phyloP scores from a whole-genome alignment of 2,113 vertebrate genomes.

The Plectropomus leopardus region DNA sequence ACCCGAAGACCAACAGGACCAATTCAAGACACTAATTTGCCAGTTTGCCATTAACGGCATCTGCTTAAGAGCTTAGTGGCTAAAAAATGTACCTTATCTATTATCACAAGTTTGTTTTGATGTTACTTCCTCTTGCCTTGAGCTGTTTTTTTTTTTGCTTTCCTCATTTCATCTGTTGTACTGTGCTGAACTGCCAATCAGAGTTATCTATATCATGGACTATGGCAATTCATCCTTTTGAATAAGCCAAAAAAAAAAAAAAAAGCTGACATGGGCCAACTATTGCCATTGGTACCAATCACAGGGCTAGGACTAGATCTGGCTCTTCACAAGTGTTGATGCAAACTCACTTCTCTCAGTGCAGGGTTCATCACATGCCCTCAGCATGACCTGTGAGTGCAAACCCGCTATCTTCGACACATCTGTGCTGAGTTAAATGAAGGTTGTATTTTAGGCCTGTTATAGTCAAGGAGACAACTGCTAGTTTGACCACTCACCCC shows the following conservation, averaged over 20 bases:
- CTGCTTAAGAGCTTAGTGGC: too few relatives aligned
- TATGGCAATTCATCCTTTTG: too few relatives aligned
- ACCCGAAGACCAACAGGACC: too few relatives aligned
- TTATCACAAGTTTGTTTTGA: too few relatives aligned
- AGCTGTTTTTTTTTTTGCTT: background rate
- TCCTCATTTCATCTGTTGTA: background rate
- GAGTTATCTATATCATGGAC: too few relatives aligned
- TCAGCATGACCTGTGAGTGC: conserved; percentile 59
- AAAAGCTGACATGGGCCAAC: too few relatives aligned
- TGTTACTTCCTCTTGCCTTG: too few relatives aligned
- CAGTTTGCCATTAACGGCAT: too few relatives aligned
- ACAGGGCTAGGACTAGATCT: background rate
- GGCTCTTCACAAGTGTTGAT: background rate
- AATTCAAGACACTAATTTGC: too few relatives aligned
- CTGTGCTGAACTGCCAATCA: too few relatives aligned
- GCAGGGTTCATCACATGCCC: conserved; percentile 57
- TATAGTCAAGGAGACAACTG: conserved; percentile 79
- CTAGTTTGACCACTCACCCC: conserved; percentile 80
- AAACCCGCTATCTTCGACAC: conserved; percentile 70
- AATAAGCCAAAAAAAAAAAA: too few relatives aligned
- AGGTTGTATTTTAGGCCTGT: conserved; percentile 79
- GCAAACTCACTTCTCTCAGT: conserved; percentile 5
- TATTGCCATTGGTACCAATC: background rate
- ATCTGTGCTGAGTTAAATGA: conserved; percentile 75
- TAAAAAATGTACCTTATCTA: too few relatives aligned